Evolutionary conservation across 2,797 vertebrate genomes (phyloP), one percentile per base, ranked within the genome.

Genomic region (Hydrophis major): DNA sequence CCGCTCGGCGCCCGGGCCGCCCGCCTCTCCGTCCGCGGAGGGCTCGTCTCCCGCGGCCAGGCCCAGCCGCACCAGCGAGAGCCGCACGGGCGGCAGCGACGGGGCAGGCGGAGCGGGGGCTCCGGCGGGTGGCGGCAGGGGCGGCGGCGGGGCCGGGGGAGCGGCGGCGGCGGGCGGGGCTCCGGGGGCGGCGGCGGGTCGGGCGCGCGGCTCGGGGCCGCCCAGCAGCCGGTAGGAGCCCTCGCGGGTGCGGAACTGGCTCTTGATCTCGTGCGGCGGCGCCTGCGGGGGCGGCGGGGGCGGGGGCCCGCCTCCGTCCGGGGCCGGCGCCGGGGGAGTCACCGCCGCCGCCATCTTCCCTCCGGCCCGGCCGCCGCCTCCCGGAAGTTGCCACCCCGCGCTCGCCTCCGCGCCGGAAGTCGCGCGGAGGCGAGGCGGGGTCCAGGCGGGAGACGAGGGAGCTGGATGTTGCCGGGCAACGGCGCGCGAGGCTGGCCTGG

Each of bases 141-240:
- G 50, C 50, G 50, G 50, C 6, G 50, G 50, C 50, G 50, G 50
- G 50, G 50, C 50, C 98, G 96, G 99, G 98, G 57, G 18, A 7
- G 50, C 50, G 50, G 50, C 50, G 50, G 94, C 93, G 27, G 95
- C 94, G 89, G 25, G 91, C 61, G 42, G 98, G 18, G 88, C 93
- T 94, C 97, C 92, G 93, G 92, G 98, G 98, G 95, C 61, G 97
- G 94, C 98, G 97, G 94, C 95, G 97, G 98, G 95, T 97, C 96
- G 95, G 96, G 96, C 90, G 96, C 97, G 94, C 96, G 98, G 96
- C 96, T 98, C 97, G n/a, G 98, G 98, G 94, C 98, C 98, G 88
- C 98, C 98, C 91, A 99, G 98, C 97, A 99, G 98, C 95, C 99
- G 99, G 98, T 99, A 99, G 95, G 98, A 98, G 90, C 99, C 99